Evolutionary conservation across 2,888 invertebrate species (phyloP).

Genomic region (Atethmia centrago): DNA sequence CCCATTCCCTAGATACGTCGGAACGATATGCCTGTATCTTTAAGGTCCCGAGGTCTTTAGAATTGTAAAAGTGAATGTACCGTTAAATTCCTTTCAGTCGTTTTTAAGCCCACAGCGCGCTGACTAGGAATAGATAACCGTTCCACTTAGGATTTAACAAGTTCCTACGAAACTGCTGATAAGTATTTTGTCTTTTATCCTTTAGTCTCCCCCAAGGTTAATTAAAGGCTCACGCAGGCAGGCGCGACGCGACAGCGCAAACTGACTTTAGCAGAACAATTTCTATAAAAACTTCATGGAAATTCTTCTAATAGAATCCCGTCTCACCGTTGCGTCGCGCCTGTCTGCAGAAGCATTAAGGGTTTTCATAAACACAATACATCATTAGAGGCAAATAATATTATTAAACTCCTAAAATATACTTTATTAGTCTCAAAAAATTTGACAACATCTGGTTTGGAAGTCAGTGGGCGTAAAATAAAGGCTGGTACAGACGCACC

Average conservation of each 20-base stretch:
- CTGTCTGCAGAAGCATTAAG: no score
- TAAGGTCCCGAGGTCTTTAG: conserved; percentile 47
- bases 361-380: background rate
- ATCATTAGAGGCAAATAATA: background rate
- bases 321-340: no score
- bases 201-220: no score
- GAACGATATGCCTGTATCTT: conserved; percentile 40
- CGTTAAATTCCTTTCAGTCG: conserved; percentile 52
- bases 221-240: no score
- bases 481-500: conserved; percentile 76
- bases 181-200: background rate
- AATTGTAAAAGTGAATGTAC: conserved; percentile 61
- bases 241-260: no score
- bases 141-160: background rate
- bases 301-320: no score
- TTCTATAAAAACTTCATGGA: no score
- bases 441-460: conserved; percentile 57
- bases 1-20: conserved; percentile 41
- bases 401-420: conserved; percentile 14
- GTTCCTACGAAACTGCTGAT: background rate
- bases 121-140: conserved; percentile 11
- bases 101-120: conserved; percentile 27
- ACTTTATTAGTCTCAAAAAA: conserved; percentile 32
- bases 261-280: no score
- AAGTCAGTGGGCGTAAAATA: conserved; percentile 68